A percentile compares a stretch with the other conserved stretches of the same genome.
Conservation (phyloP, 2,797 vertebrate genomes). For the Chlorospingus semifuscus region DNA sequence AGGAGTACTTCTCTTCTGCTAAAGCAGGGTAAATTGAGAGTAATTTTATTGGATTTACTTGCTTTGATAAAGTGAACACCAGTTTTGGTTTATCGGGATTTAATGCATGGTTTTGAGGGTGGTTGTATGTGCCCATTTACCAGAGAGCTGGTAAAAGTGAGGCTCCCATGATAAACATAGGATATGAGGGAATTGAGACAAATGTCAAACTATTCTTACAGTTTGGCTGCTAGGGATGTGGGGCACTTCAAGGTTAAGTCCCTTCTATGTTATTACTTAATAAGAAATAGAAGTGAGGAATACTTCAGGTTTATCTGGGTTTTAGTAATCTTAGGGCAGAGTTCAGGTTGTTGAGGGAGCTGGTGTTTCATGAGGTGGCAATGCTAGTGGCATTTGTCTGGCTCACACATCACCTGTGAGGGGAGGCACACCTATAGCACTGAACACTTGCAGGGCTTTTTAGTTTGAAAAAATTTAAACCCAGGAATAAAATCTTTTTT, state of each 20-base stretch:
- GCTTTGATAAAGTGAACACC: not conserved
- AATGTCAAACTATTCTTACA: not conserved
- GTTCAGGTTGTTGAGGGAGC: not conserved
- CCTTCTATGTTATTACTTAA: not conserved
- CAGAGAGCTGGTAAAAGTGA: not conserved
- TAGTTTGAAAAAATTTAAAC: not conserved
- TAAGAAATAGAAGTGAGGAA: not conserved
- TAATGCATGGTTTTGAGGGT: not conserved
- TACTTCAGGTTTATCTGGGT: not conserved
- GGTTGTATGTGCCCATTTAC: not conserved
- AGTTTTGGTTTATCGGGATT: not conserved
- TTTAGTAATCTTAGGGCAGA: not conserved
- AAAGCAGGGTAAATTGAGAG: not conserved
- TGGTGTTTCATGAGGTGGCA: not conserved
- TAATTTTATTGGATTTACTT: not conserved
- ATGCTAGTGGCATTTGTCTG: not conserved
- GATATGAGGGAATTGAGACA: not conserved
- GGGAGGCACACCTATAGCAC: not conserved
- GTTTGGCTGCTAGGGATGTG: not conserved
- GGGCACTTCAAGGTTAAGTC: not conserved
- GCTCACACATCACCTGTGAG: accelerated
- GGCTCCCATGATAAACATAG: not conserved
- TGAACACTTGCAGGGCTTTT: not conserved
- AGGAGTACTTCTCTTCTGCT: not conserved
- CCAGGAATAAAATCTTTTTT: not conserved